Evolutionary conservation across 2,113 vertebrate species (phyloP), one percentile per base, ranked within the genome.

Genomic region (Cyprinodon tularosa): DNA sequence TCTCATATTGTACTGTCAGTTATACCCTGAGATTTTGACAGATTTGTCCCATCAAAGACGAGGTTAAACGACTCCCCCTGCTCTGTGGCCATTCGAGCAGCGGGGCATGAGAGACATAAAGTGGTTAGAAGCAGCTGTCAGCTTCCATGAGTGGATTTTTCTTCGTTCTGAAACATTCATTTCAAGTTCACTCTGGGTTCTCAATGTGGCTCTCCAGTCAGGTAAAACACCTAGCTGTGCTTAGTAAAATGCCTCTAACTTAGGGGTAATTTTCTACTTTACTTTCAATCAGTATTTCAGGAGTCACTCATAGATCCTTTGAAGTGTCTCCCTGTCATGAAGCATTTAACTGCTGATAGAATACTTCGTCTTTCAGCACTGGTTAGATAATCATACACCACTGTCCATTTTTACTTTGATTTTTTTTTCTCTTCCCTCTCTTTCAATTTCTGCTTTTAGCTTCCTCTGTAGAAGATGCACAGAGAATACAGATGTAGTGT

Each of bases 261-360:
- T 88, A 71, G 82, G 69, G 77, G 85, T 90, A 86, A 93, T 93
- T 93, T 91, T 72, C 89, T 82, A 72, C 91, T 93, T 88, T 83
- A 91, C 90, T 93, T 90, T 91, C 88, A 81, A 78, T 88, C 79
- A 67, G 79, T 88, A 85, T 93, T 91, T 90, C 83, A 87, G 86
- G 88, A 90, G 81, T 90, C 86, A 79, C 82, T 92, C 87, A 89
- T 83, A 66, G 85, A 88, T 80, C 90, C 88, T 95, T 94, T 94
- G 92, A 95, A 93, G 91, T 93, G 80, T 88, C 84, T 83, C 81
- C 72, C 88, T 92, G 93, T 94, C 92, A 91, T 88, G 86, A 85
- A 90, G 90, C 86, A 90, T 93, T 95, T 92, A 89, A 88, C 77
- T 88, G 82, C 88, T 87, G 87, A 91, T 87, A 92, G 78, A 91